Conservation (phyloP, 2,113 vertebrate genomes). For the Acrocephalus kingi region DNA sequence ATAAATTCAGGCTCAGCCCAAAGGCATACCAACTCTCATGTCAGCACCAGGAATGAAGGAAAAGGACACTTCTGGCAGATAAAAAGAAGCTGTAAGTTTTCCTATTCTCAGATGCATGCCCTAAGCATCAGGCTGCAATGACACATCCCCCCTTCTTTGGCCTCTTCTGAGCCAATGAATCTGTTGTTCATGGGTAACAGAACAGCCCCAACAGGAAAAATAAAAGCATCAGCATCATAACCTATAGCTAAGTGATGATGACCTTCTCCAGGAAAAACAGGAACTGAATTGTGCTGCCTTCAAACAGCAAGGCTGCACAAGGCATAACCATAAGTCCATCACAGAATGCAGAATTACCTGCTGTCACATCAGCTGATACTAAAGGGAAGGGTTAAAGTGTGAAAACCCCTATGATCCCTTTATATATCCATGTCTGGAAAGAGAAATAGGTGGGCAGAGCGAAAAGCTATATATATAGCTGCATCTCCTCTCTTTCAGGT, state of each 20-base stretch:
- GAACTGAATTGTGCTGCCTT: background rate
- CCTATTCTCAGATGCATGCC: background rate
- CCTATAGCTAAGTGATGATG: background rate
- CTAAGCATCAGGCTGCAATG: background rate
- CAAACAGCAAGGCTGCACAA: conserved; percentile 4
- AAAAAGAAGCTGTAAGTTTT: background rate
- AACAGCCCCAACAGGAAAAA: background rate
- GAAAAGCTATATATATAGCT: background rate
- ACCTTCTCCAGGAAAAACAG: background rate
- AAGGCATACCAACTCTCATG: background rate
- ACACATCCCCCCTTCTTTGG: background rate
- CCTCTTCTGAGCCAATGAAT: background rate
- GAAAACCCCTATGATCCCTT: background rate
- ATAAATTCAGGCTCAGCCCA: background rate
- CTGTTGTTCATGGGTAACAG: background rate
- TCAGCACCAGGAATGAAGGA: background rate
- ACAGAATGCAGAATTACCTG: conserved; percentile 12
- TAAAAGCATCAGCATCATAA: conserved; percentile 7
- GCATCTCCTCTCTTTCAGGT: background rate
- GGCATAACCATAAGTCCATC: background rate
- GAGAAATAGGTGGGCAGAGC: background rate
- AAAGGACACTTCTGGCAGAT: conserved; percentile 5
- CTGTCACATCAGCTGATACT: conserved; percentile 15
- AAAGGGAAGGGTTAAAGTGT: conserved; percentile 33
- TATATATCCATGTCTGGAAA: conserved; percentile 2